Evolutionary conservation across 2,797 vertebrate species (phyloP).

Genomic region (Lepilemur septentrionalis): DNA sequence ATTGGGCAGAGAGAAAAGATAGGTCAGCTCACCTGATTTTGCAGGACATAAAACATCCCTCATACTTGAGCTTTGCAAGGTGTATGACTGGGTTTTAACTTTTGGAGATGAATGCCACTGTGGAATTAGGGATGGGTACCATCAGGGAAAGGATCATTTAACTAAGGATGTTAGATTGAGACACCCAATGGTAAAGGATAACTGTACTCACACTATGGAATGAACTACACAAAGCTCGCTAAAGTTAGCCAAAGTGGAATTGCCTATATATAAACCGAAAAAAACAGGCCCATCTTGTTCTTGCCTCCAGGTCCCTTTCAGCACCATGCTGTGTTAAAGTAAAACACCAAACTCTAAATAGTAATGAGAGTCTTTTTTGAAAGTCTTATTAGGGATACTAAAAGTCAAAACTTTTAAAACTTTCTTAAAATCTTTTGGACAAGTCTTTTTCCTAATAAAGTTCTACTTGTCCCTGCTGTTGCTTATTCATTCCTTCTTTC

Average conservation of each 20-base stretch:
- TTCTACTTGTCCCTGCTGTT: background rate
- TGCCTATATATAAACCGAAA: background rate
- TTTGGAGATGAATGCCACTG: background rate
- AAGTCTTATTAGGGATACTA: background rate
- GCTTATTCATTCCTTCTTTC: background rate
- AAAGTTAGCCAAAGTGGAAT: background rate
- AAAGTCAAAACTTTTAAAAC: background rate
- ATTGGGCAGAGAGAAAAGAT: too few species aligned
- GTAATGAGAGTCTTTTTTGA: background rate
- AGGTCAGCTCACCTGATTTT: background rate
- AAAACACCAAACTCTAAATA: background rate
- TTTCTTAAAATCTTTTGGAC: background rate
- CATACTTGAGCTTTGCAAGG: background rate
- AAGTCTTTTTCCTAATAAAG: background rate
- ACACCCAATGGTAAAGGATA: background rate
- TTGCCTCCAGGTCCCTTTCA: background rate
- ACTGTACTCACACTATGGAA: background rate
- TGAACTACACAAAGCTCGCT: background rate
- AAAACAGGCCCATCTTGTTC: background rate
- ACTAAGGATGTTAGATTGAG: background rate
- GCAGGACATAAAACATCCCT: background rate
- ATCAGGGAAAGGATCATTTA: background rate
- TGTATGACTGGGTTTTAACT: background rate
- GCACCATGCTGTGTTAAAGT: background rate
- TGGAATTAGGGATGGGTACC: background rate